Evolutionary conservation across 2,888 invertebrate species (phyloP).

Genomic region (Morpho achilles): DNA sequence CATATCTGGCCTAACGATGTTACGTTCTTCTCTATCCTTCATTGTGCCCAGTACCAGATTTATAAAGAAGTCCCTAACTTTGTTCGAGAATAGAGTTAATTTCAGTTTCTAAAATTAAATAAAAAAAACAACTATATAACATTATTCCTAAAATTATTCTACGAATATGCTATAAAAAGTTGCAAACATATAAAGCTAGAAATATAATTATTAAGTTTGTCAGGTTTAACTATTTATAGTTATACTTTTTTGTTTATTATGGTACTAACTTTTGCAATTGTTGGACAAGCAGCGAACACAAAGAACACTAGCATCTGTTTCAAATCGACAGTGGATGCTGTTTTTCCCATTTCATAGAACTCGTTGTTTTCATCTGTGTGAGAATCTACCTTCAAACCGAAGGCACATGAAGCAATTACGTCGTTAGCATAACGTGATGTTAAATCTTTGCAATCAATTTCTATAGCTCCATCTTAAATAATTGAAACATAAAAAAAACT

Average conservation of each 20-base stretch:
- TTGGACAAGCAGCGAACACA: slow-evolving; percentile 28
- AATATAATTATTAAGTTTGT: too few species aligned
- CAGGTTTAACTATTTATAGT: too few species aligned
- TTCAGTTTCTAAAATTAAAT: slow-evolving; percentile 27
- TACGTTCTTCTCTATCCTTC: slow-evolving; percentile 46
- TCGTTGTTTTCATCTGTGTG: slow-evolving; percentile 59
- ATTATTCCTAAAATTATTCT: too few species aligned
- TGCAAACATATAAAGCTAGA: too few species aligned
- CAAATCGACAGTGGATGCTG: slow-evolving; percentile 49
- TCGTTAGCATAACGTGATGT: slow-evolving; percentile 29
- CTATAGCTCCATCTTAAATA: slow-evolving; percentile 33
- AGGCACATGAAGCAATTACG: slow-evolving; percentile 73
- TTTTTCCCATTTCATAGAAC: slow-evolving; percentile 72
- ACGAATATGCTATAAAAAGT: too few species aligned
- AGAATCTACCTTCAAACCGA: slow-evolving; percentile 53
- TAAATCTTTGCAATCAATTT: slow-evolving; percentile 59
- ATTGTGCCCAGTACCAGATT: slow-evolving; percentile 49
- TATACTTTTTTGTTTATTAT: too few species aligned
- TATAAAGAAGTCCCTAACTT: slow-evolving; percentile 41
- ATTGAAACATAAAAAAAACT: background rate
- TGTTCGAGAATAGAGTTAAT: slow-evolving; percentile 29
- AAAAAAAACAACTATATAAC: too few species aligned
- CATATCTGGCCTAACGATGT: slow-evolving; percentile 65
- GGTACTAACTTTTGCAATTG: slow-evolving; percentile 15
- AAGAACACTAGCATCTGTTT: slow-evolving; percentile 33